These are phyloP conservation scores for Megaustenia siamemsis DNA, from an alignment of 2,888 invertebrate genomes.

Conservation along the genomic window DNA sequence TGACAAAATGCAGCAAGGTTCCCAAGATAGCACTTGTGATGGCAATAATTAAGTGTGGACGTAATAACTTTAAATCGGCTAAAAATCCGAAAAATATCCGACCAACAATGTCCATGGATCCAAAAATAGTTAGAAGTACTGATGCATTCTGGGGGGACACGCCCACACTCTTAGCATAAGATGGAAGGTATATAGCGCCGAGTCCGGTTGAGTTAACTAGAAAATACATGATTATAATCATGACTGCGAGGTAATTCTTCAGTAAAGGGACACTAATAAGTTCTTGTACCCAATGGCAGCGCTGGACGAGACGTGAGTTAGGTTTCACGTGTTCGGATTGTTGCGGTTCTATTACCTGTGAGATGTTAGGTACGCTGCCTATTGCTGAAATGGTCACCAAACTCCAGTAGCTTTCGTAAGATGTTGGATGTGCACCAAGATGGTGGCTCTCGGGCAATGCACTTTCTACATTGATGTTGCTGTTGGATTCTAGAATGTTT, in stretches of 20 bases:
- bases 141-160: not conserved
- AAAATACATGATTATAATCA: not conserved
- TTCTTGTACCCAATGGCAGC: not conserved
- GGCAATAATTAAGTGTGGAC: constrained; percentile 13
- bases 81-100: constrained; percentile 22
- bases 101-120: constrained; percentile 5
- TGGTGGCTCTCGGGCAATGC: not conserved
- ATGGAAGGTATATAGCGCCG: constrained; percentile 7
- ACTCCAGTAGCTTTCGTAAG: not conserved
- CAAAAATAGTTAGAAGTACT: constrained; percentile 6
- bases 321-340: not conserved
- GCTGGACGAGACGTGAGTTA: not conserved
- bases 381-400: not conserved
- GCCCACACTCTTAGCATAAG: constrained; percentile 1
- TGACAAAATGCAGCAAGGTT: constrained; percentile 3
- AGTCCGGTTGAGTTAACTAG: not conserved
- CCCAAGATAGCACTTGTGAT: not conserved
- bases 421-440: not conserved
- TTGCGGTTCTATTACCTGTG: not conserved
- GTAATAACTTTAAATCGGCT: constrained; percentile 22
- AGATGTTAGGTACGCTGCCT: not conserved
- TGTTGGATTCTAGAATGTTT: not conserved
- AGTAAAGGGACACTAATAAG: constrained; percentile 2
- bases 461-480: not conserved
- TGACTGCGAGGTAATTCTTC: constrained; percentile 6